These are phyloP conservation scores for Tachysurus vachellii DNA, from an alignment of 2,113 vertebrate genomes.

Conservation along the genomic window DNA sequence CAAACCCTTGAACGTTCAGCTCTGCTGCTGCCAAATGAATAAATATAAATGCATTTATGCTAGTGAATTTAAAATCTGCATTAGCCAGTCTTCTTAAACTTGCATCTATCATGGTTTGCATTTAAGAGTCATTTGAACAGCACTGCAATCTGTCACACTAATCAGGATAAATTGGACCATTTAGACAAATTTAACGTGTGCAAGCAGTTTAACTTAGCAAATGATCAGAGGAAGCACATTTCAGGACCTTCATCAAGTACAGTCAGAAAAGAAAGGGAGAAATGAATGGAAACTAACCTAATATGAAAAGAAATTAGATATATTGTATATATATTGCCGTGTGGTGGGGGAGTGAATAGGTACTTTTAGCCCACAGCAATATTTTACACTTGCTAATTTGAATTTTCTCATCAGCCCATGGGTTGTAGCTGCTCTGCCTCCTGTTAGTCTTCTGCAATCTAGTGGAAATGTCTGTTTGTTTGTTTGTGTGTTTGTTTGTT, in stretches of 20 bases:
- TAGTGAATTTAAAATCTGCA: no score
- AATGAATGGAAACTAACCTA: neutral
- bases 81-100: conserved; percentile 4
- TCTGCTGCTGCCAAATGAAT: neutral
- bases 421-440: neutral
- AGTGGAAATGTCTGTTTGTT: neutral
- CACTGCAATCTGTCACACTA: conserved; percentile 11
- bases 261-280: neutral
- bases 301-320: neutral
- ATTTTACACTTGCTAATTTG: neutral
- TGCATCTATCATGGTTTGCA: conserved; percentile 23
- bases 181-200: conserved; percentile 15
- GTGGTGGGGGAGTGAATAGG: neutral
- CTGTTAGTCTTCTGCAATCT: neutral
- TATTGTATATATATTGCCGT: neutral
- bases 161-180: conserved; percentile 20
- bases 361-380: neutral
- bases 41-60: neutral
- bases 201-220: conserved; percentile 19
- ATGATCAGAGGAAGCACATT: conserved; percentile 2
- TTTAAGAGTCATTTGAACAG: conserved; percentile 28
- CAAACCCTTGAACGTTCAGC: neutral
- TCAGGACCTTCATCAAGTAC: neutral
- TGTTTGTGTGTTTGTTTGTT: no score
- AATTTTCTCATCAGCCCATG: neutral